Evolutionary conservation across 2,888 invertebrate species (phyloP), one percentile per base, ranked within the genome.

Genomic region (Sinelater perroti): DNA sequence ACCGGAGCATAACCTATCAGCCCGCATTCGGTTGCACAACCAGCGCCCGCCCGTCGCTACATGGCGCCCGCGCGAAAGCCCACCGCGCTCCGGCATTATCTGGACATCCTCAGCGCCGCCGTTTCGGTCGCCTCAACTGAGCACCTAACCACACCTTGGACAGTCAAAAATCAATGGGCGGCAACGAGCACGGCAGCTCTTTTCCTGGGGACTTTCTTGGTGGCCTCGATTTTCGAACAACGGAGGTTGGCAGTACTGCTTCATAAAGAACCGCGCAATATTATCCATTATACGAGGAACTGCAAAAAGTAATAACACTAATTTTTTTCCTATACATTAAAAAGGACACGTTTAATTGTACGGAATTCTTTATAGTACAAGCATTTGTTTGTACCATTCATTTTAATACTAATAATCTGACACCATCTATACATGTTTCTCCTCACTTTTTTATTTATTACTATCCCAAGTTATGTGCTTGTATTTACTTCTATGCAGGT

Each of bases 1-100:
- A 71, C 62, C 64, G 63, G 65, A 71, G 69, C 74, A 75, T 75
- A 75, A 75, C 75, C 74, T 74, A 72, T 66, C 49, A 58, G 55
- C 53, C 53, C 45, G 64, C 59, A 61, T 40, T 55, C 31, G 47
- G 24, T 51, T 61, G 18, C 18, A 44, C 35, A 61, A 50, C 31
- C 26, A 51, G 38, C 24, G 26, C 33, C 46, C 26, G 18, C 20
- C 40, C 54, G 54, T 56, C 20, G 42, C 50, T 50, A 57, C 52
- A 54, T 54, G 51, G 30, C 53, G 35, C 24, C 24, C 24, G 21
- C 35, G 17, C 35, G 17, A 45, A 24, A 17, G 21, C 16, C 20
- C 36, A 56, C 42, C 21, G 42, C 42, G 49, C 46, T 53, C 35
- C 49, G 47, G 17, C 59, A 60, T 63, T 65, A 65, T 60, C 63